Evolutionary conservation across 2,113 vertebrate species (phyloP), one percentile per base, ranked within the genome.

Genomic region (Hystrix brachyura): DNA sequence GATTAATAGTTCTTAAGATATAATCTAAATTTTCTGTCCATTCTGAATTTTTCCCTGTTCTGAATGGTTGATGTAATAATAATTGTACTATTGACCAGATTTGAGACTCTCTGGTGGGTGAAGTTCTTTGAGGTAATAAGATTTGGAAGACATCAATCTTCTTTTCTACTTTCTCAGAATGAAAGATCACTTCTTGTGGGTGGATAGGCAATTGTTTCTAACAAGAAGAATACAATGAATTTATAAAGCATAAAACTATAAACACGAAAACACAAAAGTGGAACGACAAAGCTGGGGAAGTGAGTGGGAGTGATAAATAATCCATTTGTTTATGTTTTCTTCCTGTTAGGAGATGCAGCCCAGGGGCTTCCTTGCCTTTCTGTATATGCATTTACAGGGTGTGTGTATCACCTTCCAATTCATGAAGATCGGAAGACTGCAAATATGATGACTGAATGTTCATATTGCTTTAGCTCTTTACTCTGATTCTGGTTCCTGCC

Each of bases 31-130:
- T 72, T 92, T 90, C 89, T 84, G 23, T 34, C 18, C 90, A 9
- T 90, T 94, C 34, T 90, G 32, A 60, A 27, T 69, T 80, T 80
- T 80, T n/a, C n/a, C n/a, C 53, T 89, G 53, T n/a, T 94, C 25
- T 83, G 69, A 79, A 62, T 72, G 18, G 48, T 82, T 72, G 23
- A 3, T 78, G 9, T 64, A 79, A 29, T 59, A 90, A n/a, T 12
- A 81, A 43, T 48, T 79, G 65, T 29, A 71, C 15, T 25, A 46
- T 43, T 76, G 19, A 93, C 14, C 29, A 71, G 10, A n/a, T 48
- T 80, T 76, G 14, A 67, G 21, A 46, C 25, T 82, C 43, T 62
- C n/a, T 87, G 72, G 23, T 53, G 10, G 82, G 8, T 80, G 80
- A 84, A 87, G 57, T 53, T 53, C 69, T 96, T 94, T 59, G 38